These are phyloP conservation scores for Sarotherodon lohbergeri DNA, from an alignment of 2,113 vertebrate species.

Conservation along the genomic window DNA sequence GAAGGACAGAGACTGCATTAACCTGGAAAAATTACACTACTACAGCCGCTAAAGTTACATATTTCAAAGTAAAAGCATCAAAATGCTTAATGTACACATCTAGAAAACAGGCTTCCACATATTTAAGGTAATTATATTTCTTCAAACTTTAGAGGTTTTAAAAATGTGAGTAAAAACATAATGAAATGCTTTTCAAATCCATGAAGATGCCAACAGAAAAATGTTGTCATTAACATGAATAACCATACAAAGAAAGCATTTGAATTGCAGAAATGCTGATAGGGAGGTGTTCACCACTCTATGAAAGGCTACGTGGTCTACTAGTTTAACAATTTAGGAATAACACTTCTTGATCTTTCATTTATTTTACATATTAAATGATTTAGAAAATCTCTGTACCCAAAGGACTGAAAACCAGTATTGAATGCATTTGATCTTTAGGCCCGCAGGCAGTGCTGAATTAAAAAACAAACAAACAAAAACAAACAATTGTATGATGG, in stretches of 20 bases:
- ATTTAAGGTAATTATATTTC: neutral
- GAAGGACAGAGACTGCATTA: accelerated
- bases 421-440: neutral
- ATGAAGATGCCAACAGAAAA: accelerated
- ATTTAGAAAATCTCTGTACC: neutral
- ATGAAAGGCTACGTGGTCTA: neutral
- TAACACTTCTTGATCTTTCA: neutral
- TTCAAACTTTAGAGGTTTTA: neutral
- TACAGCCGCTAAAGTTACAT: neutral
- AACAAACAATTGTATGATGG: neutral
- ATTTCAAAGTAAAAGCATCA: neutral
- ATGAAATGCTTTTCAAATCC: neutral
- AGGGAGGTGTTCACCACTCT: neutral
- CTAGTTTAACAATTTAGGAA: neutral
- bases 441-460: neutral
- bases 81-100: neutral
- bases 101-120: neutral
- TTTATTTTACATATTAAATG: neutral
- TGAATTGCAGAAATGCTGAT: neutral
- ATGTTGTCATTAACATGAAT: accelerated
- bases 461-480: neutral
- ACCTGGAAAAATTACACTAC: neutral
- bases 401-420: neutral
- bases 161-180: neutral
- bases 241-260: neutral